Evolutionary conservation across 2,797 vertebrate species (phyloP).

Genomic region (Sorex maritimensis): DNA sequence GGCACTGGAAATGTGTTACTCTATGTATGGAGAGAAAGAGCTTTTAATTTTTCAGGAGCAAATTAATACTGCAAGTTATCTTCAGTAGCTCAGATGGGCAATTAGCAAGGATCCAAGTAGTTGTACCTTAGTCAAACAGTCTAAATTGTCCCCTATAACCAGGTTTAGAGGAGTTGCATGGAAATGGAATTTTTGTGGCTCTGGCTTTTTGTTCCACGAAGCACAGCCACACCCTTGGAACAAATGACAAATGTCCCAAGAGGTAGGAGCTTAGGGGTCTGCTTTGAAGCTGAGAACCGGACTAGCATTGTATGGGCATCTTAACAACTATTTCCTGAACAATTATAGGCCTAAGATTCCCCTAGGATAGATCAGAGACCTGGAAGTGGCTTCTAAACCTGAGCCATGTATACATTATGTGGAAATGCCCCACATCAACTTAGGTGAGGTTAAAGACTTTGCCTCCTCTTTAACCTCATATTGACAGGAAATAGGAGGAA

Average conservation of each 20-base stretch:
- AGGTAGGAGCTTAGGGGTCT: slow-evolving; percentile 56
- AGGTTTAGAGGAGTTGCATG: slow-evolving; percentile 65
- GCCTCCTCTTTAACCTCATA: slow-evolving; percentile 8
- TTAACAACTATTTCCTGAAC: slow-evolving; percentile 70
- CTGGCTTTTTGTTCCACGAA: slow-evolving; percentile 60
- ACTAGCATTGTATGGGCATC: slow-evolving; percentile 37
- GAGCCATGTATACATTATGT: not conserved
- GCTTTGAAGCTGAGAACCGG: slow-evolving; percentile 75
- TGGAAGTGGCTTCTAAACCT: not conserved
- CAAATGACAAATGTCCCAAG: slow-evolving; percentile 35
- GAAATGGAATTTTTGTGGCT: slow-evolving; percentile 79
- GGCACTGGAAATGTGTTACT: slow-evolving; percentile 58
- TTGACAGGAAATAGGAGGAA: not conserved
- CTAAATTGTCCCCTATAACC: slow-evolving; percentile 74
- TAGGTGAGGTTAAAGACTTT: not conserved
- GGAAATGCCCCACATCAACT: not conserved
- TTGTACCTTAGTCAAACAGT: slow-evolving; percentile 78
- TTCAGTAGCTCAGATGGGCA: slow-evolving; percentile 66
- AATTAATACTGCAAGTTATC: slow-evolving; percentile 75
- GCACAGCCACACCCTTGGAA: slow-evolving; percentile 58
- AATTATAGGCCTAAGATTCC: not conserved
- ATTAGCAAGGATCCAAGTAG: slow-evolving; percentile 77
- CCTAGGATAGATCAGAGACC: slow-evolving; percentile 54
- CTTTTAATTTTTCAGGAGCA: slow-evolving; percentile 68
- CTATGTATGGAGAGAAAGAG: slow-evolving; percentile 65